Evolutionary conservation across 2,888 invertebrate species (phyloP), one percentile per base, ranked within the genome.

Genomic region (Chymomyza fuscimana): DNA sequence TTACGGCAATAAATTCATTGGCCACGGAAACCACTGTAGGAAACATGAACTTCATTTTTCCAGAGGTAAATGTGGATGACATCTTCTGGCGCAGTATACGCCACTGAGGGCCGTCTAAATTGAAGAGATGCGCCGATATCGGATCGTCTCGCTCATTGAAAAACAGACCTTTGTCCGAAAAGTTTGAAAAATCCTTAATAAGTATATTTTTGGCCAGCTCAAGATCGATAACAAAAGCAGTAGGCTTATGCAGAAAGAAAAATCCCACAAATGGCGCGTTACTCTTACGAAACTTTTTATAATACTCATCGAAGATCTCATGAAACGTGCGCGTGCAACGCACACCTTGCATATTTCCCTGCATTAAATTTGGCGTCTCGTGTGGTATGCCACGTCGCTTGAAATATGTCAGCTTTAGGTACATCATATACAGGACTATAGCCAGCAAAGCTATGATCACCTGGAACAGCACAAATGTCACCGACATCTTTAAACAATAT

Each of bases 31-130:
- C 69, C 15, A 92, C 77, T 0, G 87, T 87, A 1, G 86, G 81
- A 70, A 91, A 92, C 93, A 93, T 93, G 32, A 84, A 89, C 73
- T 92, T 93, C 89, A 93, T 92, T 78, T 92, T 93, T 5, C 92
- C 93, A 0, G 93, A 91, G 1, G 92, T 92, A 65, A 93, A 93
- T 0, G 92, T 92, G 0, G 93, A 92, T 0, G 92, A 91, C 32
- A 93, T 69, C 63, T 92, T 92, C 0, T 87, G 80, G 15, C 93
- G 86, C 58, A 93, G 77, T 16, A 88, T 84, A 62, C 91, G 92
- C 93, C 93, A 93, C 62, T 91, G 89, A 1, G 89, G 83, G 1
- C 92, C 93, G 3, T 90, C 90, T 29, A 92, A 65, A 15, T 79
- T 76, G 6, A 91, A 79, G 6, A 92, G 74, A 74, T 92, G 88